Base-by-base conservation (phyloP, 2,113 vertebrate species). In the Tetraodon nigroviridis region DNA sequence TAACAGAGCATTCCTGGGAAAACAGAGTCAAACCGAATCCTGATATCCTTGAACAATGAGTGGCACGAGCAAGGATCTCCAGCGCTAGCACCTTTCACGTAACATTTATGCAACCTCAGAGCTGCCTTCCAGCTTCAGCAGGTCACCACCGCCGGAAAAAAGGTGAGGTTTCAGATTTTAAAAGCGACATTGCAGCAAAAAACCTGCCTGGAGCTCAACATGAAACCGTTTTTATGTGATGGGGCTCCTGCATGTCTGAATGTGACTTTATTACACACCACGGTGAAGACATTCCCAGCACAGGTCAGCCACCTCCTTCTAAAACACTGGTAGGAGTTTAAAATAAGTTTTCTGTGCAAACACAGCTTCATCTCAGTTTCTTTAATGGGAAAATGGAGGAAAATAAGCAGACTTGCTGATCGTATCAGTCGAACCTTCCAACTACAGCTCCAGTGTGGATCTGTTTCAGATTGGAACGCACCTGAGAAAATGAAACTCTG, bases 41-140 rank as follows among this genome's bases (percentile, higher is more conserved):
- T 13, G 1, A 61, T 15, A 51, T 22, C 53, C 67, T 81, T 75
- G 58, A 64, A 44, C 24, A 12, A 11, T n/a, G 22, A 69, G 3
- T 50, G 51, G 40, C 44, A 45, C 22, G 66, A 58, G 37, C 14
- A 1, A 14, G 47, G 61, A 44, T 14, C 46, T 21, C 12, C 53
- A 61, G 60, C 6, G 21, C 29, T 6, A 42, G 53, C 24, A 46
- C 41, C 24, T 74, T 66, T 57, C 4, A 12, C 51, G 22, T 24
- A 67, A 69, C 7, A 3, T 76, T 84, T 76, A 76, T 37, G 64
- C 67, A 82, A 82, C 51, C 20, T 62, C 46, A 42, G 42, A 60
- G 69, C 40, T 68, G 46, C 52, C 27, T 69, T 61, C 70, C 64
- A 72, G 69, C 52, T 47, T n/a, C 67, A 74, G 22, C 2, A 11